Evolutionary conservation across 2,888 invertebrate species (phyloP), one percentile per base, ranked within the genome.

Genomic region (Sycophila texana): DNA sequence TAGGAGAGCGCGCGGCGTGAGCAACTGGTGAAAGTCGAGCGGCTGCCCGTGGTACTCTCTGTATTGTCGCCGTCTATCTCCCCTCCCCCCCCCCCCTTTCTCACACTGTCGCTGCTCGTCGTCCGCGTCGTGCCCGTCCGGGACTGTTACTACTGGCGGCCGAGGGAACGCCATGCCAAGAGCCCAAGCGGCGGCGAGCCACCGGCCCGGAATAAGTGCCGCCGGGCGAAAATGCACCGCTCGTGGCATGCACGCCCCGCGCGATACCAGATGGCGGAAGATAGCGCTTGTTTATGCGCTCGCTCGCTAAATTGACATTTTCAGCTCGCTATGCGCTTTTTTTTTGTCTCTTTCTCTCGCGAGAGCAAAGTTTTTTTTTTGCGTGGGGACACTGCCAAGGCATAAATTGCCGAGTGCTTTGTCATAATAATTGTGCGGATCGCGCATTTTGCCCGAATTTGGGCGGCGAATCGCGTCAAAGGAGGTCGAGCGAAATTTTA

Each of bases 21-120:
- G 74, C 71, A 79, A 79, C 74, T 73, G 80, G 77, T 80, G 80
- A 80, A 80, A 80, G 80, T 80, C 80, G 74, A 49, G 70, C 13
- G 53, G 22, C 30, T 22, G 47, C 22, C 53, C 13, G 10, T 53
- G 26, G 26, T 26, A 14, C 22, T 68, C 63, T 65, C 68, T 60
- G 72, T 72, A 68, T 61, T 73, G 71, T 80, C 80, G 72, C 61
- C 80, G 67, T 74, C 30, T 70, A 57, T 70, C 57, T 63, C 51
- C 49, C 30, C 58, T 26, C 53, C 51, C 12, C 61, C 49, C 65
- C 49, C 67, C 73, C 74, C 80, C 77, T 72, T 81, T 81, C 79
- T 76, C 74, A 77, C 79, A 79, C 78, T 74, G 78, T 81, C 76
- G 75, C 74, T 63, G 4, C 61, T 66, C 47, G 57, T 65, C 60